Evolutionary conservation across 1,140 invertebrate genomes (phyloP).

Genomic region (Prorops nasuta): DNA sequence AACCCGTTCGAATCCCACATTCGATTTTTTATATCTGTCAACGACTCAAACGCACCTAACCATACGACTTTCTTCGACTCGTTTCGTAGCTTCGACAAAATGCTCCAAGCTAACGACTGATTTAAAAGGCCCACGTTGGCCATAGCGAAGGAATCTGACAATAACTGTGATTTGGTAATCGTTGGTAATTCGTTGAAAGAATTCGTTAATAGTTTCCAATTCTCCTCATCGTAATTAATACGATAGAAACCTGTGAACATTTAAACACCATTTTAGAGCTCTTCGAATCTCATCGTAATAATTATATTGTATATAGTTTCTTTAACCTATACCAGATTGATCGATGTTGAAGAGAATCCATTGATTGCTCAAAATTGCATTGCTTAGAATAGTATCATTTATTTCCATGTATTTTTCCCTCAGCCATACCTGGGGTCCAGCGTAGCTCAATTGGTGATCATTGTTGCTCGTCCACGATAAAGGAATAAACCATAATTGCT

Average conservation of each 20-base stretch:
- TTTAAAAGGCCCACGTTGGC: slow-evolving; percentile 8
- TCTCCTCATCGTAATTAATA: slow-evolving; percentile 58
- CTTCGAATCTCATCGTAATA: too few species aligned
- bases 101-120: slow-evolving; percentile 11
- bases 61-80: slow-evolving; percentile 58
- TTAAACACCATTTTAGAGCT: too few species aligned
- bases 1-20: slow-evolving; percentile 8
- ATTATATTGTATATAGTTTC: too few species aligned
- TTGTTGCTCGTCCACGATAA: slow-evolving; percentile 25
- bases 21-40: slow-evolving; percentile 13
- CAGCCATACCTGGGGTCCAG: slow-evolving; percentile 21
- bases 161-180: slow-evolving; percentile 58
- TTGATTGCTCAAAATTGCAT: slow-evolving; percentile 12
- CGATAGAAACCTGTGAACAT: slow-evolving; percentile 56
- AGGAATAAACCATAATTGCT: slow-evolving; percentile 24
- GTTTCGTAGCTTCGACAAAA: slow-evolving; percentile 50
- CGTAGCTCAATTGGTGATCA: slow-evolving; percentile 17
- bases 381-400: slow-evolving; percentile 15
- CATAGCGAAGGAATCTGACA: slow-evolving; percentile 17
- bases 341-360: slow-evolving; percentile 30
- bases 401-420: slow-evolving; percentile 16
- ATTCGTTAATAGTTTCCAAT: slow-evolving; percentile 45
- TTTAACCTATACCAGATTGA: slow-evolving; percentile 29
- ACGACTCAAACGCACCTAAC: slow-evolving; percentile 39
- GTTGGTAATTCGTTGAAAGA: slow-evolving; percentile 41